These are phyloP conservation scores for Penaeus indicus DNA, from an alignment of 1,140 invertebrate species.

Conservation along the genomic window DNA sequence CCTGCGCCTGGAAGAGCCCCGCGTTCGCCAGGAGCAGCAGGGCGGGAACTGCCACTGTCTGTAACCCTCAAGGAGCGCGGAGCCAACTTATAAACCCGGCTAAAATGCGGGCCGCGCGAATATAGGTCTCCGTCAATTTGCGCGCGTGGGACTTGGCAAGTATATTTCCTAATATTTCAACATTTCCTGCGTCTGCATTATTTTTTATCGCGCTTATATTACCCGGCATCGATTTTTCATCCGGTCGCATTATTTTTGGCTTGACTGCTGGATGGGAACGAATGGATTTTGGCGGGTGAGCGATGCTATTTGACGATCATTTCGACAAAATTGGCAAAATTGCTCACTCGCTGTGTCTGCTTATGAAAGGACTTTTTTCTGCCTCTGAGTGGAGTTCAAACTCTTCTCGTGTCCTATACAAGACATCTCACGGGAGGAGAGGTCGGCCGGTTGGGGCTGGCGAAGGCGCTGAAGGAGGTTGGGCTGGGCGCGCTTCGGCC, in stretches of 20 bases:
- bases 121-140: conserved; percentile 42
- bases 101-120: conserved; percentile 38
- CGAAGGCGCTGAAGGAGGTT: no score
- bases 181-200: conserved; percentile 60
- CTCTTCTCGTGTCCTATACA: conserved; percentile 9
- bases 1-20: not conserved
- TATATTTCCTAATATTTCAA: conserved; percentile 63
- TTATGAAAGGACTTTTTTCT: conserved; percentile 31
- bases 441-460: no score
- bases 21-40: not conserved
- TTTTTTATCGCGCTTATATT: conserved; percentile 62
- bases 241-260: conserved; percentile 58
- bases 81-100: conserved; percentile 42
- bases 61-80: not conserved
- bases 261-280: conserved; percentile 58
- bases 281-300: conserved; percentile 58
- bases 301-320: conserved; percentile 56
- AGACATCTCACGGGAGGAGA: not conserved
- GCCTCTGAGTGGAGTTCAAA: not conserved
- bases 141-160: conserved; percentile 48
- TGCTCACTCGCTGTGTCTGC: conserved; percentile 52
- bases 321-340: conserved; percentile 54
- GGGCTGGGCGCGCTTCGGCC: no score
- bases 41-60: not conserved
- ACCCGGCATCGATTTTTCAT: conserved; percentile 60